Percentiles rank a stretch among this genome's conserved stretches.
phyloP scores from a whole-genome alignment of 23 tunicate species.

The Aplidium turbinatum region DNA sequence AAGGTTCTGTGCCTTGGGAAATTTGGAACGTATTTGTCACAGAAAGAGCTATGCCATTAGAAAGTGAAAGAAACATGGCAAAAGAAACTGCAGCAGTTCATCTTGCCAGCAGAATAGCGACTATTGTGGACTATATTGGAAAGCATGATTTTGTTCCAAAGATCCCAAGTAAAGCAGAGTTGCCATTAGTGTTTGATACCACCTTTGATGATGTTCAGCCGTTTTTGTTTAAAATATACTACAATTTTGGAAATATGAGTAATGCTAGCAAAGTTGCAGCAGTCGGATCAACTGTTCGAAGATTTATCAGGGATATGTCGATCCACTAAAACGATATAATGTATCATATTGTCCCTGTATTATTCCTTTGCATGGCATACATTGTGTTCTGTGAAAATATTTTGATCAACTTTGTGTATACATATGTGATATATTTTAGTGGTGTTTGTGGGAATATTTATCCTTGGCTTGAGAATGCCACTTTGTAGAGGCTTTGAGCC shows the following conservation, averaged over 20 bases:
- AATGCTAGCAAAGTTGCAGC: conserved; percentile 20
- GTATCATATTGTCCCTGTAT: too few species aligned
- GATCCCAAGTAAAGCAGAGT: conserved; percentile 67
- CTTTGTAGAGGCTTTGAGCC: too few species aligned
- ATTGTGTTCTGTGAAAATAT: too few species aligned
- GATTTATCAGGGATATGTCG: conserved; percentile 51
- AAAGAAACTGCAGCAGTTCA: conserved; percentile 44
- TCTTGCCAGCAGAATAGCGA: conserved; percentile 55
- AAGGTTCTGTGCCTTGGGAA: conserved; percentile 89
- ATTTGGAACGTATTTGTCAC: conserved; percentile 78
- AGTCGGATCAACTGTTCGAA: conserved; percentile 71
- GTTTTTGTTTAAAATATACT: conserved; percentile 62
- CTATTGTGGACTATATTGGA: conserved; percentile 77
- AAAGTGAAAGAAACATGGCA: conserved; percentile 38
- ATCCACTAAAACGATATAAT: not conserved
- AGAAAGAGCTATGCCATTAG: conserved; percentile 47
- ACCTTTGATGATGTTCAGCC: conserved; percentile 78
- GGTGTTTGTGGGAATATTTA: too few species aligned
- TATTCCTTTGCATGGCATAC: too few species aligned
- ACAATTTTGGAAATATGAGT: conserved; percentile 44
- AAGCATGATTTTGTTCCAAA: conserved; percentile 78
- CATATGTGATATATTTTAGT: too few species aligned
- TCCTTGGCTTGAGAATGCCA: too few species aligned
- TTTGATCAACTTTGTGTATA: too few species aligned
- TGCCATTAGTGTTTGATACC: conserved; percentile 74